phyloP scores from a whole-genome alignment of 2,797 vertebrate genomes.

The Zalophus californianus region DNA sequence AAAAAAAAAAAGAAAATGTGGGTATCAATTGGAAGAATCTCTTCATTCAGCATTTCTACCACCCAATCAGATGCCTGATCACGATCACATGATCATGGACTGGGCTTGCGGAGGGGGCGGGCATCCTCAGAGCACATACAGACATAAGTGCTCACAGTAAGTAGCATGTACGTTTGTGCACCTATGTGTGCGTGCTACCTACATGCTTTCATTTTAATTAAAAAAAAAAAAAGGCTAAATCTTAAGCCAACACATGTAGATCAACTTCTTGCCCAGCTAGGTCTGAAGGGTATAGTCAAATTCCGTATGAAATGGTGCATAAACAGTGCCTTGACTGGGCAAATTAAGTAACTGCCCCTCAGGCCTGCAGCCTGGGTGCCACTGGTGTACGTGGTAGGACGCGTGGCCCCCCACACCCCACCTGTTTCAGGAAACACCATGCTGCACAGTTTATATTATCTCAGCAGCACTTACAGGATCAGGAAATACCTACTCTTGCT shows the following conservation, averaged over 20 bases:
- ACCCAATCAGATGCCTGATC: constrained; percentile 79
- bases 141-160: constrained; percentile 57
- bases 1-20: constrained; percentile 56
- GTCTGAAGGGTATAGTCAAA: constrained; percentile 87
- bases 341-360: constrained; percentile 86
- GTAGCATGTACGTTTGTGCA: constrained; percentile 79
- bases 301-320: constrained; percentile 89
- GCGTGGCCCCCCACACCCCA: not conserved
- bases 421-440: constrained; percentile 75
- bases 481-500: constrained; percentile 77
- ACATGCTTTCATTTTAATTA: constrained; percentile 80
- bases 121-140: constrained; percentile 82
- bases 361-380: not conserved
- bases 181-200: rapidly evolving
- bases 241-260: constrained; percentile 85
- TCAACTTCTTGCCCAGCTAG: constrained; percentile 87
- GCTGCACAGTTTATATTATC: constrained; percentile 82
- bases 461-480: constrained; percentile 83
- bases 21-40: constrained; percentile 67
- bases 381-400: not conserved
- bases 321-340: constrained; percentile 86
- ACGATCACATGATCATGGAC: constrained; percentile 79
- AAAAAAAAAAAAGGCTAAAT: constrained; percentile 86
- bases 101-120: not conserved
- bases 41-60: constrained; percentile 75